phyloP scores from a whole-genome alignment of 2,113 vertebrate species.

The Galeopterus variegatus region DNA sequence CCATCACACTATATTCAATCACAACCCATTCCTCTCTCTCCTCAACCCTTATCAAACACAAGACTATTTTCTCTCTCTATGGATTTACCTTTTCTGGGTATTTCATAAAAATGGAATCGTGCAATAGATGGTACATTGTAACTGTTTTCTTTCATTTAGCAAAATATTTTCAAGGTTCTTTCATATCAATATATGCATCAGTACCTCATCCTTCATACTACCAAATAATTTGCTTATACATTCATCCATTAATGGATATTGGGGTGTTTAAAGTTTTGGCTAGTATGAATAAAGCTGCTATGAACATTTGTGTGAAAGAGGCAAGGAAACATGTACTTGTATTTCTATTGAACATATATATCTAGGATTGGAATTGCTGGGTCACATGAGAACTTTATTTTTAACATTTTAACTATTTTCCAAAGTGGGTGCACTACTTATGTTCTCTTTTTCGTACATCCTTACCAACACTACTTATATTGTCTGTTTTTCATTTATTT shows the following conservation, averaged over 20 bases:
- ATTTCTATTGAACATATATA: neutral
- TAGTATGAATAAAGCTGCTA: neutral
- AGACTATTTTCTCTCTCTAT: neutral
- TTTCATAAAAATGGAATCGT: neutral
- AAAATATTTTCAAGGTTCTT: neutral
- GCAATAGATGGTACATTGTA: neutral
- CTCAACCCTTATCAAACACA: neutral
- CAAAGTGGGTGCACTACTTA: neutral
- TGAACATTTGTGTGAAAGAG: neutral
- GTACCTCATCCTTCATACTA: neutral
- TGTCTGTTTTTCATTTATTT: neutral
- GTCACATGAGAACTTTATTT: neutral
- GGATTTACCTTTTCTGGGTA: conserved; percentile 9
- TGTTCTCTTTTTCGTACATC: neutral
- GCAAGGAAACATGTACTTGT: neutral
- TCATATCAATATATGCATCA: neutral
- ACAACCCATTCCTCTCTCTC: neutral
- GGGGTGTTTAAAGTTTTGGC: neutral
- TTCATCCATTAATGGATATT: neutral
- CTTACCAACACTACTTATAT: neutral
- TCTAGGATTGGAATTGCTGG: neutral
- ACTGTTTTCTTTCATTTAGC: neutral
- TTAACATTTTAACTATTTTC: neutral
- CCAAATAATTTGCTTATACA: neutral
- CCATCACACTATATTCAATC: neutral